Conservation (phyloP, 2,888 invertebrate genomes). For the Eupithecia subumbrata region DNA sequence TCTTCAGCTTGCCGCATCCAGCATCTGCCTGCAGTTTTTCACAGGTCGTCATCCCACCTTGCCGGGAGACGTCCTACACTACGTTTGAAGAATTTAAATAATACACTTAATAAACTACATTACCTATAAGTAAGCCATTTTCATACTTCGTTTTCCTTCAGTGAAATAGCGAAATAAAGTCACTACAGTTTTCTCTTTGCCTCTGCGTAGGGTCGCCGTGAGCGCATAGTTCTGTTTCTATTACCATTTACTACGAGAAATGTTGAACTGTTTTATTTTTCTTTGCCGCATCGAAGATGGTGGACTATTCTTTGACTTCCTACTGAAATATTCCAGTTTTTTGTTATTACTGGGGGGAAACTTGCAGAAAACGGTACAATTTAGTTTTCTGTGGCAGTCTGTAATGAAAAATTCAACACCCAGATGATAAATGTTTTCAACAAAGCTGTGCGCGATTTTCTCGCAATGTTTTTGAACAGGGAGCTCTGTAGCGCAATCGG, state of each 20-base stretch:
- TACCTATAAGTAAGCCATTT: not conserved
- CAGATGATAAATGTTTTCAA: constrained; percentile 14
- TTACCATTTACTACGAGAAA: constrained; percentile 37
- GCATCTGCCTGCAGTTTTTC: too few relatives aligned
- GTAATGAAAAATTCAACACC: constrained; percentile 16
- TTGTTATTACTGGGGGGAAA: constrained; percentile 1
- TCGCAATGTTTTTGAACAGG: not conserved
- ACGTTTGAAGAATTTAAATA: too few relatives aligned
- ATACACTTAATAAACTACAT: too few relatives aligned
- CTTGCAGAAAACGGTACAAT: constrained; percentile 6
- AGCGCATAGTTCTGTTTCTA: constrained; percentile 46
- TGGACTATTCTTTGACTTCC: constrained; percentile 8
- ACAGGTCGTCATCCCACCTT: too few relatives aligned
- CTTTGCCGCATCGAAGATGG: constrained; percentile 23
- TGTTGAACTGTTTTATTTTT: constrained; percentile 29
- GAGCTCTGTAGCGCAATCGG: not conserved
- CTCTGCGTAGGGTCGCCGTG: constrained; percentile 34
- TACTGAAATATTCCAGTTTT: constrained; percentile 12
- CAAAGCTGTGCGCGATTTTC: constrained; percentile 8
- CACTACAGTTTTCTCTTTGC: not conserved
- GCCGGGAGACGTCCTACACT: too few relatives aligned
- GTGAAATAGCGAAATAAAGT: not conserved
- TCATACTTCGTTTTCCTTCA: not conserved
- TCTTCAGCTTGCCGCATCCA: too few relatives aligned
- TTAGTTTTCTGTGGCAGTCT: constrained; percentile 13